phyloP scores from a whole-genome alignment of 2,113 vertebrate species.

The Vulpes vulpes region DNA sequence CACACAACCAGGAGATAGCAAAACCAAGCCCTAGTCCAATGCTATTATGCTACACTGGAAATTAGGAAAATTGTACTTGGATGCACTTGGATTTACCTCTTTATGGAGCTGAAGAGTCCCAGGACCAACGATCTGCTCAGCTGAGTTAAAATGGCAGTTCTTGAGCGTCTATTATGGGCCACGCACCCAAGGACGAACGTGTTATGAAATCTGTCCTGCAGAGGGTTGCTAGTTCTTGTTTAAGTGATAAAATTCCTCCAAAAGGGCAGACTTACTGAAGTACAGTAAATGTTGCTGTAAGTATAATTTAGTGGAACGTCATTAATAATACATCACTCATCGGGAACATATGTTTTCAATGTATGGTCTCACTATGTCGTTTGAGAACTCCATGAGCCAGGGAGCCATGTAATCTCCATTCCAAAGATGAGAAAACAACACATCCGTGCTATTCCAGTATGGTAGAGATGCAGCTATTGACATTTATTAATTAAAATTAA shows the following conservation, averaged over 20 bases:
- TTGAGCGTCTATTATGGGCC: not conserved
- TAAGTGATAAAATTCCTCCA: not conserved
- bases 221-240: not conserved
- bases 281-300: not conserved
- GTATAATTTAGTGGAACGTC: not conserved
- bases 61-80: not conserved
- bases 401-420: not conserved
- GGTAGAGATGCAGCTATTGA: not conserved
- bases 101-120: not conserved
- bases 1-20: not conserved
- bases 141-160: not conserved
- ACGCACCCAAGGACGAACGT: not conserved
- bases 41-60: not conserved
- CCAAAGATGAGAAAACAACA: constrained; percentile 25
- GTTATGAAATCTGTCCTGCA: not conserved
- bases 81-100: not conserved
- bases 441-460: not conserved
- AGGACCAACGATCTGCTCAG: not conserved
- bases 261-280: not conserved
- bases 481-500: constrained; percentile 35
- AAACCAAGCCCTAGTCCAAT: constrained; percentile 6
- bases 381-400: not conserved
- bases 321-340: constrained; percentile 3
- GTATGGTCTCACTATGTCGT: not conserved
- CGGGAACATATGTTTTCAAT: not conserved